A percentile compares a stretch with the other conserved stretches of the same genome.
phyloP scores from a whole-genome alignment of 2,888 invertebrate species.

The Diaperis boleti region DNA sequence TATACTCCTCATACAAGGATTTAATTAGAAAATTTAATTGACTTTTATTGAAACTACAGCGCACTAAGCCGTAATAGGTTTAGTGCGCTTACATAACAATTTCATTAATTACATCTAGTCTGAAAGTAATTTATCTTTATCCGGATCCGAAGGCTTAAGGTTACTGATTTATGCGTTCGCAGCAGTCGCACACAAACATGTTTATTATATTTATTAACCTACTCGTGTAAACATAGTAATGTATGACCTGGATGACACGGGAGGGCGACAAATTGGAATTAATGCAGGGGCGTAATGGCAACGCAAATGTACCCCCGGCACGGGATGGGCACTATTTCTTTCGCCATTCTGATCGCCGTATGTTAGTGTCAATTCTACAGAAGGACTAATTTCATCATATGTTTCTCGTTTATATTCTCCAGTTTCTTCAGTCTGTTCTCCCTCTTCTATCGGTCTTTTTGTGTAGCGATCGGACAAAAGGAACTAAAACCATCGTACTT shows the following conservation, averaged over 20 bases:
- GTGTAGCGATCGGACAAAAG: too few relatives aligned
- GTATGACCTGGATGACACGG: slow-evolving; percentile 2
- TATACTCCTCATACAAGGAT: slow-evolving; percentile 63
- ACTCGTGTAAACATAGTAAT: slow-evolving; percentile 17
- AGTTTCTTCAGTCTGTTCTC: too few relatives aligned
- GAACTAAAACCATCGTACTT: too few relatives aligned
- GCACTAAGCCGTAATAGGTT: slow-evolving; percentile 60
- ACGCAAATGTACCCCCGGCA: too few relatives aligned
- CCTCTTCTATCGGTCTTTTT: too few relatives aligned
- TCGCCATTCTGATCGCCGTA: too few relatives aligned
- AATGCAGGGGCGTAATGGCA: slow-evolving; percentile 2
- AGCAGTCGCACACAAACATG: slow-evolving; percentile 42
- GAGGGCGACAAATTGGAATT: slow-evolving; percentile 16
- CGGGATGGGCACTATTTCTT: too few relatives aligned
- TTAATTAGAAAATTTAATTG: slow-evolving; percentile 66
- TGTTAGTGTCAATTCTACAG: too few relatives aligned
- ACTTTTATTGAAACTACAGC: slow-evolving; percentile 64
- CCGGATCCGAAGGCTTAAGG: slow-evolving; percentile 27
- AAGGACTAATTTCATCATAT: too few relatives aligned
- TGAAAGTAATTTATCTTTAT: slow-evolving; percentile 60
- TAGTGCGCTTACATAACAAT: slow-evolving; percentile 61
- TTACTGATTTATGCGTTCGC: slow-evolving; percentile 33
- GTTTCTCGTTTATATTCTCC: too few relatives aligned
- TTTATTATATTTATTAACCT: slow-evolving; percentile 38
- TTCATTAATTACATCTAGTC: slow-evolving; percentile 61